Conservation (phyloP, 2,113 vertebrate species). For the Percopsis transmontana region DNA sequence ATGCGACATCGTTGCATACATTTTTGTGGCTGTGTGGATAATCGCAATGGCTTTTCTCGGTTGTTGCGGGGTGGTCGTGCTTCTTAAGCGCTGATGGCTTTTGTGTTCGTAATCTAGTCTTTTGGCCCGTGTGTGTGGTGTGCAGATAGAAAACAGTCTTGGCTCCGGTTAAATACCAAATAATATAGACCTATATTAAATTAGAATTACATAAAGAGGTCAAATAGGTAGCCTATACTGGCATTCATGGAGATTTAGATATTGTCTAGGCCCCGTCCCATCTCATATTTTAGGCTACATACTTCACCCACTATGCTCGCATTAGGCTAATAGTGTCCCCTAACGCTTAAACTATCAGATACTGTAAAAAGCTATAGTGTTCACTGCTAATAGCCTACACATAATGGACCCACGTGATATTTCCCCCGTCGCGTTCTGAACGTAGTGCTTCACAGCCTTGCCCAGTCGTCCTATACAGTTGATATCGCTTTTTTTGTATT, state of each 20-base stretch:
- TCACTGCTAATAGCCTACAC: no score
- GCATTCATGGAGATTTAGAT: no score
- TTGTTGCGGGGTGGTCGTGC: accelerated
- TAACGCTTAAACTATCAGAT: no score
- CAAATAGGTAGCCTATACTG: no score
- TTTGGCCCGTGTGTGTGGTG: constrained; percentile 10
- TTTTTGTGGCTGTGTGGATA: neutral
- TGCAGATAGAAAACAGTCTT: neutral
- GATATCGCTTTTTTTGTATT: neutral
- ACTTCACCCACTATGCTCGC: no score
- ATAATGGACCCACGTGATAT: no score
- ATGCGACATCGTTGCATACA: constrained; percentile 30
- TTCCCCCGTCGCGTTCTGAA: no score
- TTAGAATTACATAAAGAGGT: neutral
- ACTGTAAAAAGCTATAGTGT: no score
- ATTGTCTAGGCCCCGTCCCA: no score
- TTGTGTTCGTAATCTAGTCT: constrained; percentile 34
- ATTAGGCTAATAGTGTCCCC: no score
- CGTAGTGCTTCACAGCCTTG: no score
- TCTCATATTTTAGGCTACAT: no score
- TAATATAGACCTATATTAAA: neutral
- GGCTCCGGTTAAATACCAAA: neutral
- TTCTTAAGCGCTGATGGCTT: neutral
- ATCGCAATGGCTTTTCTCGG: neutral
- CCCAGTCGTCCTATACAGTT: neutral